These are phyloP conservation scores for Nycticorax nycticorax DNA, from an alignment of 2,113 vertebrate genomes.

Conservation along the genomic window DNA sequence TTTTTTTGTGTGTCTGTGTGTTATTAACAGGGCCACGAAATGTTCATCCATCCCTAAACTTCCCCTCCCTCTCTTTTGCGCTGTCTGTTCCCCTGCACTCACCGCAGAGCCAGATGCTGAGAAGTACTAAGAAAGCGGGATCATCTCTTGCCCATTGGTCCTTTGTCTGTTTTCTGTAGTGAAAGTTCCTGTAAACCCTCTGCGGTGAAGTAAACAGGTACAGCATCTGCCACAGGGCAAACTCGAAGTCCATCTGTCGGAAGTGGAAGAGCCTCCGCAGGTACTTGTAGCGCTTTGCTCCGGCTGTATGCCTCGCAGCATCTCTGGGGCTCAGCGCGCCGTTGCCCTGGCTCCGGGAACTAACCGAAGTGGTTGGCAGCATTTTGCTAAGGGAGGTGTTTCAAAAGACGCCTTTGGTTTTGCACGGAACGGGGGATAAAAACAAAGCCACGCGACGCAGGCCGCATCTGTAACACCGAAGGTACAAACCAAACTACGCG, in stretches of 20 bases:
- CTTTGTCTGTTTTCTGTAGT: constrained; percentile 98
- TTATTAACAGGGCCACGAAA: neutral
- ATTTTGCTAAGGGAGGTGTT: constrained; percentile 71
- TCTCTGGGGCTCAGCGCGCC: constrained; percentile 80
- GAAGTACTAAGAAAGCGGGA: constrained; percentile 92
- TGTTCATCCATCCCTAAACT: neutral
- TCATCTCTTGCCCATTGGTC: constrained; percentile 98
- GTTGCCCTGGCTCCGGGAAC: constrained; percentile 76
- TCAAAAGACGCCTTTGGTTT: neutral
- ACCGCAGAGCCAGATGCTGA: constrained; percentile 97
- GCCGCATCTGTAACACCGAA: fast-evolving
- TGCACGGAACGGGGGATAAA: fast-evolving
- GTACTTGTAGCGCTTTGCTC: constrained; percentile 96
- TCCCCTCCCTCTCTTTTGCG: neutral
- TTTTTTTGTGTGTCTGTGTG: neutral
- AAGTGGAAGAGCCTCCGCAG: constrained; percentile 89
- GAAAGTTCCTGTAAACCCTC: constrained; percentile 96
- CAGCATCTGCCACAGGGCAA: constrained; percentile 97
- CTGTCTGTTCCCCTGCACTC: neutral
- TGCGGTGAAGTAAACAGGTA: constrained; percentile 97
- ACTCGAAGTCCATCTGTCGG: constrained; percentile 97
- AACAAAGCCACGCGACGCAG: fast-evolving
- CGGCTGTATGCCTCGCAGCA: constrained; percentile 90
- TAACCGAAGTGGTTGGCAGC: constrained; percentile 86
- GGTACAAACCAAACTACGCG: neutral